phyloP scores from a whole-genome alignment of 2,888 invertebrate genomes.

The Catocala sponsa region DNA sequence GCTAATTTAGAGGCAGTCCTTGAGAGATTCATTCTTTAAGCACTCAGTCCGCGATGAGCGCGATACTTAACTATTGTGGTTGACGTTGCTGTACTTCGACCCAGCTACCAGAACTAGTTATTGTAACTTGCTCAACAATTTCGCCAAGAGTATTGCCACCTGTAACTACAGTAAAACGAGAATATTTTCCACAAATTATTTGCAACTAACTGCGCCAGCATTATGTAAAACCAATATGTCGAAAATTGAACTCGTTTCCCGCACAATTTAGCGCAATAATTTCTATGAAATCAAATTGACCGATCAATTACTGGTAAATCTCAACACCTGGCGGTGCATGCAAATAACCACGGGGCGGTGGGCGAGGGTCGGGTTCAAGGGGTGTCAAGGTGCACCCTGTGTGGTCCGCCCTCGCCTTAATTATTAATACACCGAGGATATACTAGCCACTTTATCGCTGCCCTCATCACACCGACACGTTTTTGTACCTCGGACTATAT shows the following conservation, averaged over 20 bases:
- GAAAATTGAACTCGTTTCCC: conserved; percentile 25
- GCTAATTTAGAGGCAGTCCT: conserved; percentile 42
- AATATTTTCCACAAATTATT: not conserved
- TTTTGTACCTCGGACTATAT: conserved; percentile 39
- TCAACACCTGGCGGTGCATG: conserved; percentile 61
- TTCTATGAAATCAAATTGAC: conserved; percentile 55
- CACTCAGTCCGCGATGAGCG: too few species aligned
- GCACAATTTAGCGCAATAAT: conserved; percentile 39
- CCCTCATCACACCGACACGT: conserved; percentile 36
- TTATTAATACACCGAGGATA: conserved; percentile 63
- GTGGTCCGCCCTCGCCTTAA: conserved; percentile 55
- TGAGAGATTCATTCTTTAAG: conserved; percentile 12
- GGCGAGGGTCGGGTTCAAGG: conserved; percentile 59
- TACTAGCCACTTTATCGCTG: conserved; percentile 48
- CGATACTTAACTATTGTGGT: too few species aligned
- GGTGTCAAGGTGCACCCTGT: conserved; percentile 64
- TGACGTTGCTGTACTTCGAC: too few species aligned
- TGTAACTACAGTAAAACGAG: not conserved
- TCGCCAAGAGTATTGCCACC: too few species aligned
- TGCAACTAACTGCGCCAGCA: not conserved
- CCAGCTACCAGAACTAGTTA: too few species aligned
- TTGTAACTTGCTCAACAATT: too few species aligned
- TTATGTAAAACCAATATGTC: conserved; percentile 25
- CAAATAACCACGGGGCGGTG: conserved; percentile 53
- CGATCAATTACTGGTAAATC: conserved; percentile 57